A percentile compares a stretch with the other conserved stretches of the same genome.
Evolutionary conservation across 2,113 vertebrate genomes (phyloP).

Genomic region (Machaerirhynchus nigripectus): DNA sequence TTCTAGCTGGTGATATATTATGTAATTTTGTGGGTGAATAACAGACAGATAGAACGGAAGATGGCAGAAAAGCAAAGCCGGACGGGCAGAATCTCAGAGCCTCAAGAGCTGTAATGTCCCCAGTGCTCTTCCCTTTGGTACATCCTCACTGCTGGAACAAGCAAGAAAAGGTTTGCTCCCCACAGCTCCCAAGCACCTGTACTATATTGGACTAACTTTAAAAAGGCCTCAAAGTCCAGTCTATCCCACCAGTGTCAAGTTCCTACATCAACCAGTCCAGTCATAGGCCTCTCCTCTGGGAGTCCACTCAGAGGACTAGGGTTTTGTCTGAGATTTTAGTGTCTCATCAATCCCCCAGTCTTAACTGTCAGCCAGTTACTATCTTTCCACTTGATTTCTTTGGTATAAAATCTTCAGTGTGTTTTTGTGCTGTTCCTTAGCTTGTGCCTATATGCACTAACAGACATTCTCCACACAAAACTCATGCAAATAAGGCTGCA

Average conservation of each 20-base stretch:
- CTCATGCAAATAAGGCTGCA: background rate
- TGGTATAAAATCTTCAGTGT: background rate
- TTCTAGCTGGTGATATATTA: slow-evolving; percentile 24
- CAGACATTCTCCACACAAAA: background rate
- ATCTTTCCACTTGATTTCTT: background rate
- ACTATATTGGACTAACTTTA: background rate
- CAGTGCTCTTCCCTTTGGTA: background rate
- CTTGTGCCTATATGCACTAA: background rate
- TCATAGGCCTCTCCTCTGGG: background rate
- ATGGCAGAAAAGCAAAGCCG: background rate
- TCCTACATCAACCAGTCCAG: background rate
- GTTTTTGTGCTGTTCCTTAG: background rate
- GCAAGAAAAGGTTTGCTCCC: background rate
- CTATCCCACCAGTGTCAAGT: background rate
- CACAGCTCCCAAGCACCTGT: background rate
- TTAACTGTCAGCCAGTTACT: background rate
- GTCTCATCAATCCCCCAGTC: background rate
- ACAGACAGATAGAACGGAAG: background rate
- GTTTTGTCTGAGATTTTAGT: background rate
- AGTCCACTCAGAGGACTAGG: background rate
- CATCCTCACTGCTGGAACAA: rapidly evolving
- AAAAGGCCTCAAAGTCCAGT: background rate
- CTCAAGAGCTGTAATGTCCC: background rate
- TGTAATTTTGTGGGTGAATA: slow-evolving; percentile 32
- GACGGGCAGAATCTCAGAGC: background rate